Base-by-base conservation (phyloP, 1,140 invertebrate genomes). In the Drosophila yakuba region DNA sequence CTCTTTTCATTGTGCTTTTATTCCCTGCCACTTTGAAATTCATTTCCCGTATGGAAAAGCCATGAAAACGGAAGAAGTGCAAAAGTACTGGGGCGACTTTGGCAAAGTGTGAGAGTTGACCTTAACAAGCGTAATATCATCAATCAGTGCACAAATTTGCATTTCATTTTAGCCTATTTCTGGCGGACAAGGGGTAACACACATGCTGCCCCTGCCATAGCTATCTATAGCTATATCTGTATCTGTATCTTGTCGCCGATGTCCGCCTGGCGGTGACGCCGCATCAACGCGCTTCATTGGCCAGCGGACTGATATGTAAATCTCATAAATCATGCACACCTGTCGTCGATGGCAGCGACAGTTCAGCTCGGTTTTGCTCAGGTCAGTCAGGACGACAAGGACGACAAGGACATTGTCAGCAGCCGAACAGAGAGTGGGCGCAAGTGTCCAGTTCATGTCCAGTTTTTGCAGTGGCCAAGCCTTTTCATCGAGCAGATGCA, bases 281-380 rank as follows among this genome's bases (percentile, higher is more conserved):
- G 84, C 79, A 83, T 83, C 84, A 83, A 69, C 72, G 76, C 75
- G 83, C 83, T 88, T 88, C 83, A 88, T 88, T 83, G 77, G 83
- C 63, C 2, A 20, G 67, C 76, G 20, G 15, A 82, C 80, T 89
- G 84, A 88, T 89, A 88, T 88, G 84, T 89, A 89, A 88, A 88
- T 89, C 77, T 78, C 84, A 88, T 88, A 89, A 89, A 88, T 88
- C 84, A 88, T 89, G 84, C 84, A 88, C 84, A 88, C 84, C 84
- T 88, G 84, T 88, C 84, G 84, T 66, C 80, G 80, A 76, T 83
- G 83, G 67, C 78, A 85, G 48, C 60, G 68, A 77, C 82, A 74
- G 78, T 45, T 64, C 57, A 45, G 59, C 25, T 64, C 63, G 52
- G 63, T 41, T 58, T 45, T 39, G 66, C 55, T 43, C 66, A 59